phyloP scores from a whole-genome alignment of 2,113 vertebrate species.

The Sapayoa aenigma region DNA sequence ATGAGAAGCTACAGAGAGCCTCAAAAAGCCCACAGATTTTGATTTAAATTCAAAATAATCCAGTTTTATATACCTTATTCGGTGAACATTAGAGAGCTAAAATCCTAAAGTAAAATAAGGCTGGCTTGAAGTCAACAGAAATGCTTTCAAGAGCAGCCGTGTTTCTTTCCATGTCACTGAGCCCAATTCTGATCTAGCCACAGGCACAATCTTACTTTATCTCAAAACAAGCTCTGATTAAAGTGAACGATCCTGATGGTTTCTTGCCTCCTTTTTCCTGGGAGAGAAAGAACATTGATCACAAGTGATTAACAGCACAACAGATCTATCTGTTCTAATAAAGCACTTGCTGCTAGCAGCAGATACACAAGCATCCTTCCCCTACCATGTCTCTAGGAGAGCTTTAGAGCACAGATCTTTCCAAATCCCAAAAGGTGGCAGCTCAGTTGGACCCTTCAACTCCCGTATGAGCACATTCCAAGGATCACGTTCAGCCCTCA shows the following conservation, averaged over 20 bases:
- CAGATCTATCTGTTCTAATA: not conserved
- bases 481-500: constrained; percentile 15
- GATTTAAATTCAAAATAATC: not conserved
- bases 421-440: not conserved
- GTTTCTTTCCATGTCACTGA: constrained; percentile 20
- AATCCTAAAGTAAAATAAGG: not conserved
- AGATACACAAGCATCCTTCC: not conserved
- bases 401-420: not conserved
- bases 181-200: constrained; percentile 34
- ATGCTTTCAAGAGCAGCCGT: not conserved
- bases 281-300: constrained; percentile 18
- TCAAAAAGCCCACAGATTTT: not conserved
- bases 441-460: not conserved
- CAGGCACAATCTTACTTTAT: constrained; percentile 38
- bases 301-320: constrained; percentile 22
- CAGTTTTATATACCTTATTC: not conserved
- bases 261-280: constrained; percentile 15
- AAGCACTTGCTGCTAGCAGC: not conserved
- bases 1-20: not conserved
- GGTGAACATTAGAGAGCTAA: not conserved
- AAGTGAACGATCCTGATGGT: constrained; percentile 11
- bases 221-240: constrained; percentile 23
- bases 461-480: not conserved
- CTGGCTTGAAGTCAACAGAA: constrained; percentile 24
- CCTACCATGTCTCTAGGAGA: not conserved